Evolutionary conservation across 1,140 invertebrate species (phyloP).

Genomic region (Cephus cinctus): DNA sequence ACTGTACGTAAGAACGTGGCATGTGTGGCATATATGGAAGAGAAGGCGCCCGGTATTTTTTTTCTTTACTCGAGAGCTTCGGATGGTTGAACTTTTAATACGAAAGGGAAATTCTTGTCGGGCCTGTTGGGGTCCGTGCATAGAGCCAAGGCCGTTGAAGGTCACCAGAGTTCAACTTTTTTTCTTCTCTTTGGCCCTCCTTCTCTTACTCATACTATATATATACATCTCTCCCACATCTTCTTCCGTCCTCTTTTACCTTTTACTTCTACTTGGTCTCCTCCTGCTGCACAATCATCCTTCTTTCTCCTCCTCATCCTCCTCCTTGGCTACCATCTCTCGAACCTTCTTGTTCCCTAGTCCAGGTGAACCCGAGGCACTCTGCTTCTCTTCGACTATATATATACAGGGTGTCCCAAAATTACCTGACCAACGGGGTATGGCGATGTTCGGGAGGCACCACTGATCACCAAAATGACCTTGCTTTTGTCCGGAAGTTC

Average conservation of each 20-base stretch:
- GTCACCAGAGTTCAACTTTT: constrained; percentile 18
- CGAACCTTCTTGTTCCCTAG: constrained; percentile 6
- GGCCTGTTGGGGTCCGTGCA: constrained; percentile 3
- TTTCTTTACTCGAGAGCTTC: not conserved
- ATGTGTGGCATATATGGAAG: too few relatives aligned
- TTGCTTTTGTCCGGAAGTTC: too few relatives aligned
- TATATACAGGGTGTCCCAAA: too few relatives aligned
- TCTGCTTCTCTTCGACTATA: too few relatives aligned
- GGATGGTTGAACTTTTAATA: constrained; percentile 9
- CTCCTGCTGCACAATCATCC: too few relatives aligned
- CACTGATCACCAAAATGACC: too few relatives aligned
- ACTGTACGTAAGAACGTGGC: too few relatives aligned
- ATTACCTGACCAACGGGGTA: too few relatives aligned
- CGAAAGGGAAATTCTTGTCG: constrained; percentile 29
- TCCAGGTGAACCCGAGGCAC: too few relatives aligned
- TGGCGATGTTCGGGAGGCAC: too few relatives aligned
- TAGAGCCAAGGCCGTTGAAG: constrained; percentile 30
- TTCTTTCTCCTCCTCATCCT: not conserved
- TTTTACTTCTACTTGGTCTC: constrained; percentile 7
- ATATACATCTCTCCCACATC: constrained; percentile 7
- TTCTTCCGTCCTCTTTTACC: too few relatives aligned
- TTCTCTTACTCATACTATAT: constrained; percentile 3
- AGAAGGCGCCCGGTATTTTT: too few relatives aligned
- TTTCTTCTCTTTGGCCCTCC: constrained; percentile 6
- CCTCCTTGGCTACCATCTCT: constrained; percentile 3